phyloP scores from a whole-genome alignment of 1,140 invertebrate genomes.

The Euura saliciscinereae region DNA sequence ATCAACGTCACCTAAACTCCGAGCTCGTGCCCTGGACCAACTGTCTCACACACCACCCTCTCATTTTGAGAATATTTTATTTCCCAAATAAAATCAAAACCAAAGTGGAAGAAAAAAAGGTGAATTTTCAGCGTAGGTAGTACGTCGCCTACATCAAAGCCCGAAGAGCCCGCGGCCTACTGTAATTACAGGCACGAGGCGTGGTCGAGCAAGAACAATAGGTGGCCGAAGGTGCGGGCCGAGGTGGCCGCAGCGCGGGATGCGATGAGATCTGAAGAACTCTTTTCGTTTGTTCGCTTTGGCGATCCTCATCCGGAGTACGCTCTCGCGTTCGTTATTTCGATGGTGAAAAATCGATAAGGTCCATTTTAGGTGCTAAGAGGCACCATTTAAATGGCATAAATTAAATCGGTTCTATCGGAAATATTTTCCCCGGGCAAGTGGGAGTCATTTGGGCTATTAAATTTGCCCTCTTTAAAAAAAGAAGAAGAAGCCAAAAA shows the following conservation, averaged over 20 bases:
- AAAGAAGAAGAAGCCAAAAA: no score
- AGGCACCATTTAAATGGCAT: constrained; percentile 48
- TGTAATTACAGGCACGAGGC: constrained; percentile 61
- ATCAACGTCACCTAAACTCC: neutral
- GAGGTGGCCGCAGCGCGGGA: constrained; percentile 14
- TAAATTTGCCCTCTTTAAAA: no score
- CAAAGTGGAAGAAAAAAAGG: neutral
- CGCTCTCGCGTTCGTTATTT: constrained; percentile 37
- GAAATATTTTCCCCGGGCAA: neutral
- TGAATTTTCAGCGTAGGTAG: neutral
- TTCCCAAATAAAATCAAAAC: neutral
- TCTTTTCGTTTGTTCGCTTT: constrained; percentile 38
- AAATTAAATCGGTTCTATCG: constrained; percentile 35
- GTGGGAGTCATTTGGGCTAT: no score
- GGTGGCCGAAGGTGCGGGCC: constrained; percentile 30
- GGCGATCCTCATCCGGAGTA: constrained; percentile 48
- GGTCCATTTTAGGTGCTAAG: constrained; percentile 53
- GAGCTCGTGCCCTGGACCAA: neutral
- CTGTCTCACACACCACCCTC: neutral
- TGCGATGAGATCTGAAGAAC: constrained; percentile 48
- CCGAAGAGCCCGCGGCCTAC: constrained; percentile 37
- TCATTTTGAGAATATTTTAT: neutral
- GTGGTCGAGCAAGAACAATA: constrained; percentile 58
- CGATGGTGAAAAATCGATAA: constrained; percentile 53
- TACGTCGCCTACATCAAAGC: constrained; percentile 51